These are phyloP conservation scores for Dolichopus griseipennis DNA, from an alignment of 2,888 invertebrate species.

Conservation along the genomic window DNA sequence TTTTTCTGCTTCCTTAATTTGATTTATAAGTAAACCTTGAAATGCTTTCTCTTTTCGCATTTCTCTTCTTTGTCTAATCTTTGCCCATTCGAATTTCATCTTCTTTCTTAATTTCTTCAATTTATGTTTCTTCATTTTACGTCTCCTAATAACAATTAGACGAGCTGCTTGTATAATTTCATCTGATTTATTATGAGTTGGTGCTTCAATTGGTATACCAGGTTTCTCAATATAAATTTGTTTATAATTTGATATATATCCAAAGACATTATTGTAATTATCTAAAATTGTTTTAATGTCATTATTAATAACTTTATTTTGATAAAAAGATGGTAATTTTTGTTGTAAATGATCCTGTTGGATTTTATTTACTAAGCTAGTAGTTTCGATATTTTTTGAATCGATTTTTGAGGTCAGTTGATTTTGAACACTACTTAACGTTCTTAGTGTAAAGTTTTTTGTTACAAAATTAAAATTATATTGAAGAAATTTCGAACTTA, in stretches of 20 bases:
- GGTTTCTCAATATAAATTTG: neutral
- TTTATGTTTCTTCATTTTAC: conserved; percentile 84
- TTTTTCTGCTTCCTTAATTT: conserved; percentile 62
- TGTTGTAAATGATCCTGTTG: neutral
- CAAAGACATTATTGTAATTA: neutral
- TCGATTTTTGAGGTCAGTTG: neutral
- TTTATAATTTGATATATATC: neutral
- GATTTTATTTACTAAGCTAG: neutral
- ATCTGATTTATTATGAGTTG: conserved; percentile 33
- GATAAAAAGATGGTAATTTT: neutral
- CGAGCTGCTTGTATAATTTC: conserved; percentile 60
- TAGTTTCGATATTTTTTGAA: neutral
- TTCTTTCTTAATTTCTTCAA: conserved; percentile 67
- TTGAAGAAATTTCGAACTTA: no score
- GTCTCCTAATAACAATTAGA: conserved; percentile 65
- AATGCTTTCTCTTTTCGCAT: conserved; percentile 68
- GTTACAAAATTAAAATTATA: no score
- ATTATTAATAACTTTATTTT: neutral
- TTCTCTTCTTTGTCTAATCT: conserved; percentile 59
- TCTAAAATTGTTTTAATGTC: neutral
- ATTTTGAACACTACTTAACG: neutral
- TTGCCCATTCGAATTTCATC: conserved; percentile 69
- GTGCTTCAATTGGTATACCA: neutral
- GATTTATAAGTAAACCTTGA: conserved; percentile 57
- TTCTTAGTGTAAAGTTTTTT: neutral